phyloP scores from a whole-genome alignment of 53 echinoderm and acorn worm species.

The Echinometra lucunter region DNA sequence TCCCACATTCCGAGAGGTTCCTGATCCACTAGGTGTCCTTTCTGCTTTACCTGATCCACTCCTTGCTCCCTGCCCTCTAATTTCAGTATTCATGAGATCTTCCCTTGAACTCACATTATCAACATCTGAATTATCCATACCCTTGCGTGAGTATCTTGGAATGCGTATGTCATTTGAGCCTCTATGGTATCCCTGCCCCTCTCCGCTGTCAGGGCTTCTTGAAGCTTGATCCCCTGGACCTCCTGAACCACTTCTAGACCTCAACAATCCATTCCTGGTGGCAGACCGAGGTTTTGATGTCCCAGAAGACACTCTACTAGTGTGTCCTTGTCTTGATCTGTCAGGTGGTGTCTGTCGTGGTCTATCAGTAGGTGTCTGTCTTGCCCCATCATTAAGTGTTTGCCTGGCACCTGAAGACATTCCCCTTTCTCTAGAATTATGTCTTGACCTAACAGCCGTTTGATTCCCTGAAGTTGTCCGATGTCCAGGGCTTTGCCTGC shows the following conservation, averaged over 20 bases:
- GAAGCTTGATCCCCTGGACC: slow-evolving; percentile 1
- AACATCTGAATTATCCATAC: background rate
- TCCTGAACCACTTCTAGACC: slow-evolving; percentile 15
- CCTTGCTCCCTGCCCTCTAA: background rate
- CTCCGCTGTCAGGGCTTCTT: background rate
- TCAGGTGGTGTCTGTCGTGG: background rate
- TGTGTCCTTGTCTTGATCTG: background rate
- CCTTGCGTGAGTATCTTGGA: slow-evolving; percentile 48
- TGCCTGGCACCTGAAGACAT: slow-evolving; percentile 4
- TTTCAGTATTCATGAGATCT: background rate
- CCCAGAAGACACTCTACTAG: background rate
- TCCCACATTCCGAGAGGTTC: background rate
- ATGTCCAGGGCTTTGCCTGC: background rate
- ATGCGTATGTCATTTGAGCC: slow-evolving; percentile 62
- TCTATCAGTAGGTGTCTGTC: background rate
- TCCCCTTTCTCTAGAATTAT: slow-evolving; percentile 36
- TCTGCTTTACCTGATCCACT: background rate
- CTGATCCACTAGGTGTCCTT: background rate
- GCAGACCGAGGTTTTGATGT: background rate
- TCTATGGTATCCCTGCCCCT: background rate
- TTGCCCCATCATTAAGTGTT: background rate
- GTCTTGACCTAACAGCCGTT: slow-evolving; percentile 54
- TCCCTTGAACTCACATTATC: slow-evolving; percentile 4
- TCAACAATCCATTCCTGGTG: background rate
- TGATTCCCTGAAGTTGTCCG: background rate